Evolutionary conservation across 2,888 invertebrate genomes (phyloP), one percentile per base, ranked within the genome.

Genomic region (Metallyticus violacea): DNA sequence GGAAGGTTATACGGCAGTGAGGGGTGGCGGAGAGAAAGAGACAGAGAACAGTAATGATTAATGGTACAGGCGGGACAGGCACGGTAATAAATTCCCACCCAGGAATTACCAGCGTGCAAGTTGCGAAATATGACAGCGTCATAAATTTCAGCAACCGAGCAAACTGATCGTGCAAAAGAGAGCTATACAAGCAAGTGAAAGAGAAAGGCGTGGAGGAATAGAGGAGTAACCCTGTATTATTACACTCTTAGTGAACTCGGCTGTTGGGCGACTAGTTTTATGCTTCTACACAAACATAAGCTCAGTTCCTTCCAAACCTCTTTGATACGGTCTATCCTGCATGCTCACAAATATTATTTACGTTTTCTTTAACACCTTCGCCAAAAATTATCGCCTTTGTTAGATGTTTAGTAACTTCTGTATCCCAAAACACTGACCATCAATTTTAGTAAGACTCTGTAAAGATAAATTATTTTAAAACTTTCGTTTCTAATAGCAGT

Each of bases 91-190:
- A 93, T 93, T 93, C 92, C 92, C 92, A 91, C 92, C 92, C 92
- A 93, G 93, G 93, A 93, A 93, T 93, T 93, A 93, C 93, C 92
- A 92, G 92, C 93, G 92, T 92, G 93, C 93, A 93, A 93, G 92
- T 93, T 93, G 92, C 93, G 92, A 93, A 93, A 93, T 93, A 93
- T 93, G 93, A 93, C 93, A 93, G 92, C 91, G 92, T 93, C 93
- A 93, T 93, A 93, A 93, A 93, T 93, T 91, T 91, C 9, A 82
- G 83, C 77, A 90, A 91, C 91, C 91, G 90, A 91, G 91, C 91
- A 90, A 86, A 86, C 84, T 85, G 85, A 77, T 81, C 85, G 83
- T 28, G 77, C 77, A 77, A 83, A 76, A 83, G 77, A 83, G 83
- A 83, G 77, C 83, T 83, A 83, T 29, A 83, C 77, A 83, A 62